These are phyloP conservation scores for Eurosta solidaginis DNA, from an alignment of 1,140 invertebrate species.

Conservation along the genomic window DNA sequence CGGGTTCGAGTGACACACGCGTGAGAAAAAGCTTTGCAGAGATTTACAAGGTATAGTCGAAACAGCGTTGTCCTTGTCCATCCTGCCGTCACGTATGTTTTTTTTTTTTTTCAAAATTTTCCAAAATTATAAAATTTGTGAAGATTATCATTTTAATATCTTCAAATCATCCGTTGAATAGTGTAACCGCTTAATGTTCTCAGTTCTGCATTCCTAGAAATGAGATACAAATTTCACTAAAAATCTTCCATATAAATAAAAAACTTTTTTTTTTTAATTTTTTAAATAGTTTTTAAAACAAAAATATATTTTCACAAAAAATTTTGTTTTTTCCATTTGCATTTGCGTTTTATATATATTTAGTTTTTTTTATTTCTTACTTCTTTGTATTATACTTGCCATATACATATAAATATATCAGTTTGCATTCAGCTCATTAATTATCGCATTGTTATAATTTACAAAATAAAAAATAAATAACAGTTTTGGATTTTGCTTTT, in stretches of 20 bases:
- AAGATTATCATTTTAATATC: no score
- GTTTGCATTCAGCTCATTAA: conserved; percentile 20
- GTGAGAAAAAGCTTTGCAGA: no score
- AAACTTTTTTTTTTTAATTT: conserved; percentile 5
- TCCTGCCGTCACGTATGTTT: no score
- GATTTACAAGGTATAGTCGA: no score
- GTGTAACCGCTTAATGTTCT: no score
- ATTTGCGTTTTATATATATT: background rate
- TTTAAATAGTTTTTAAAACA: conserved; percentile 15
- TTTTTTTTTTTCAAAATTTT: no score
- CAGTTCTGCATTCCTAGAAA: no score
- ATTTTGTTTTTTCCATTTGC: background rate
- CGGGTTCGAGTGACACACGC: no score
- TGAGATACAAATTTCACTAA: no score
- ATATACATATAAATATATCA: background rate
- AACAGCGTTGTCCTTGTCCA: no score
- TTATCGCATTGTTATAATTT: conserved; percentile 32
- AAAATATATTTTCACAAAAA: conserved; percentile 16
- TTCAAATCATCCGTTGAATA: no score
- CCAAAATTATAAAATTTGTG: no score
- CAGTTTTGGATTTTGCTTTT: conserved; percentile 48
- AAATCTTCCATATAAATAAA: background rate
- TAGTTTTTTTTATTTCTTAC: background rate
- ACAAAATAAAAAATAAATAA: conserved; percentile 59
- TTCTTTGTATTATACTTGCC: background rate